Conservation (phyloP, 2,113 vertebrate genomes). For the Ptilonorhynchus violaceus region DNA sequence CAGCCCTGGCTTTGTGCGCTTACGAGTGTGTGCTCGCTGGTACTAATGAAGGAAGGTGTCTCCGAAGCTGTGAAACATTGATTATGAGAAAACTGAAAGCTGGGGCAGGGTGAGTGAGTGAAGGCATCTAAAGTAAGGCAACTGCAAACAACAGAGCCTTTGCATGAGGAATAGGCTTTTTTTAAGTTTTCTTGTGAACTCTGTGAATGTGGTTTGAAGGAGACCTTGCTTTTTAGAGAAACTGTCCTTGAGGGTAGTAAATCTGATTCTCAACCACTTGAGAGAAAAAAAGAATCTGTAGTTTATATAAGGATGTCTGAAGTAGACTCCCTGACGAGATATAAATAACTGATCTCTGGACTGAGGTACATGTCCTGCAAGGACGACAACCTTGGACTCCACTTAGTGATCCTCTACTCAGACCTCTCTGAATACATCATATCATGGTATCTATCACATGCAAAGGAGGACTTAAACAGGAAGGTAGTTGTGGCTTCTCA, state of each 20-base stretch:
- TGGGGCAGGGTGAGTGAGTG: not conserved
- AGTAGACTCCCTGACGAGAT: not conserved
- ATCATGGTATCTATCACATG: too few species aligned
- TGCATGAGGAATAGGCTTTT: not conserved
- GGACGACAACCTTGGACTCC: not conserved
- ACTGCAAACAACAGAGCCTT: not conserved
- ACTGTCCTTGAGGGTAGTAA: not conserved
- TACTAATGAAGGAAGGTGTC: not conserved
- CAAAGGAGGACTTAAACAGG: not conserved
- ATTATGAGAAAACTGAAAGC: not conserved
- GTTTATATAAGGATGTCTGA: not conserved
- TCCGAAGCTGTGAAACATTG: not conserved
- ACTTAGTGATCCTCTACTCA: not conserved
- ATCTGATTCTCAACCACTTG: not conserved
- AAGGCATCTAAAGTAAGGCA: not conserved
- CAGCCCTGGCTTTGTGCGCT: not conserved
- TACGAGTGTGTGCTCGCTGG: fast-evolving
- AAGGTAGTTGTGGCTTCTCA: not conserved
- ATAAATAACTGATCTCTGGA: not conserved
- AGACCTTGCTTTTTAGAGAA: not conserved
- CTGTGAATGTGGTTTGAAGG: not conserved
- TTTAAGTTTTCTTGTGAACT: not conserved
- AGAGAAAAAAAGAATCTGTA: not conserved
- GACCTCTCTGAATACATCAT: not conserved
- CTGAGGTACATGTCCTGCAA: not conserved